Evolutionary conservation across 2,797 vertebrate species (phyloP).

Genomic region (Sebastes flavidus): DNA sequence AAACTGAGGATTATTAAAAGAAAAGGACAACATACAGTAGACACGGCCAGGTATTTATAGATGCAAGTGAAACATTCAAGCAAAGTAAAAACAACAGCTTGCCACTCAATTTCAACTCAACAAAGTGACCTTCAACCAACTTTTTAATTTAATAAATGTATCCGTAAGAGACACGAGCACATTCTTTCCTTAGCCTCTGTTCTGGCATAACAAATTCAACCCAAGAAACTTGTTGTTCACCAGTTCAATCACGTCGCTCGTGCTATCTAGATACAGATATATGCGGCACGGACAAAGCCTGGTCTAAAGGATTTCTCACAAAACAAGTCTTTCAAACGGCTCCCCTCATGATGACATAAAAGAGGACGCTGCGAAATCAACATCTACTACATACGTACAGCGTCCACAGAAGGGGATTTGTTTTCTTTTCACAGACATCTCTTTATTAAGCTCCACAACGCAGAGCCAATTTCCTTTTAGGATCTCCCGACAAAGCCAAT

Average conservation of each 20-base stretch:
- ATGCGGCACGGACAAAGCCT: neutral
- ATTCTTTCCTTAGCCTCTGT: neutral
- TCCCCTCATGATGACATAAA: constrained; percentile 39
- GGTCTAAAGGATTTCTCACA: constrained; percentile 47
- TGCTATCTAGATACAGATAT: neutral
- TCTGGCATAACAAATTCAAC: neutral
- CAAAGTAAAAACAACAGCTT: neutral
- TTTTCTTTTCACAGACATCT: constrained; percentile 56
- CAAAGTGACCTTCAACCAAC: neutral
- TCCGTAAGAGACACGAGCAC: neutral
- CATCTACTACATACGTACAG: constrained; percentile 21
- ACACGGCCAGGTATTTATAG: neutral
- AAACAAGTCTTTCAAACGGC: constrained; percentile 23
- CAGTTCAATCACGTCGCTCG: neutral
- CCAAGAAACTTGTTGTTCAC: neutral
- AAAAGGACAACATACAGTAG: neutral
- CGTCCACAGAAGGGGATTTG: constrained; percentile 53
- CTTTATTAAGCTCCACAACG: constrained; percentile 41
- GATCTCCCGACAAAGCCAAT: constrained; percentile 58
- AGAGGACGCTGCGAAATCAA: constrained; percentile 55
- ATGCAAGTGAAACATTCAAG: neutral
- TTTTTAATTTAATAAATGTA: neutral
- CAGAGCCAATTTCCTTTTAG: constrained; percentile 58
- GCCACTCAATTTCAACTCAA: neutral
- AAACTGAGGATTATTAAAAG: neutral